Base-by-base conservation (phyloP, 2,113 vertebrate species). In the Marcusenius ussheri region DNA sequence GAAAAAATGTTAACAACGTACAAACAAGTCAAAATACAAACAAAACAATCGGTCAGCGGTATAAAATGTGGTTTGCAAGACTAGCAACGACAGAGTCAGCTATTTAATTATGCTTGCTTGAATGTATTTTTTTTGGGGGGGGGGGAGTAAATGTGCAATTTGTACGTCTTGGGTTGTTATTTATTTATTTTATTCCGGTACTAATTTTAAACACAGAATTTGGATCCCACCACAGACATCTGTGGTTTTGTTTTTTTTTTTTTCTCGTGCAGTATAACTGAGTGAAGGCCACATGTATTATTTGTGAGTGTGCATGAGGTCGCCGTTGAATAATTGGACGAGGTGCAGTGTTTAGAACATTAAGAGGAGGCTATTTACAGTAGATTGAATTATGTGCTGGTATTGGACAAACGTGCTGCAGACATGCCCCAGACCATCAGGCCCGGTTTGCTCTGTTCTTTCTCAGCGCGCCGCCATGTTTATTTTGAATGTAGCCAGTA, bases 1-100 rank as follows among this genome's bases (percentile, higher is more conserved):
- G 92, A 93, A 96, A 95, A 91, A 95, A 96, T 96, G 95, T 88
- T 80, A 95, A 91, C 93, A 93, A 96, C 95, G 95, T 94, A 92
- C 93, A 95, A 95, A 95, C 94, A 94, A 94, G 93, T 94, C 93
- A 86, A 90, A 91, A 94, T 95, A 95, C 95, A 95, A 95, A 94
- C 94, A 94, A 94, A 95, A 94, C 93, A 95, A 92, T 95, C 89
- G 92, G 91, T 93, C 91, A 91, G 94, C 93, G 94, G 91, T 92
- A 90, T 88, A 91, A 91, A 92, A 91, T 90, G 91, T 89, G 90
- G 91, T 92, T 92, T 92, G 89, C 53, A 84, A 90, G 91, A 92
- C 90, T 74, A 89, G 90, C 74, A 91, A 92, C 91, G 90, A 92
- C 90, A 92, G 91, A 91, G 58, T 89, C 51, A 88, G 91, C 80